Percentiles rank a stretch among this genome's conserved stretches.
These are phyloP conservation scores for Agonopterix arenella DNA, from an alignment of 2,888 invertebrate species.

Conservation along the genomic window DNA sequence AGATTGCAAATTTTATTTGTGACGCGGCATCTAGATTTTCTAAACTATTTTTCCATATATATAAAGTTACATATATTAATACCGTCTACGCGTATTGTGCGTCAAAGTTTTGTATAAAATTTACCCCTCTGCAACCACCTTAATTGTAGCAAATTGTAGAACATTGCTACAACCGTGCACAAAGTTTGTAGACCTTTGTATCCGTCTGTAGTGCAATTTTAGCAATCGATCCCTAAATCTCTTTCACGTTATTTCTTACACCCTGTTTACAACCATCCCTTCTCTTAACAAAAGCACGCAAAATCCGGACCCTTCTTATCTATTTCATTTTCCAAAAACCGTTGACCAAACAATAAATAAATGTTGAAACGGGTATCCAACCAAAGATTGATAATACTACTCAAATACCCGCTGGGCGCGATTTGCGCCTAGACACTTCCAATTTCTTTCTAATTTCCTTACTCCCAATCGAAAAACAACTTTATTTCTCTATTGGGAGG, in stretches of 20 bases:
- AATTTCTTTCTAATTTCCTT: constrained; percentile 39
- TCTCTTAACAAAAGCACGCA: background rate
- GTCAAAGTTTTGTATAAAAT: no score
- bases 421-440: constrained; percentile 51
- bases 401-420: constrained; percentile 57
- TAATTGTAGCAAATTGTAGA: no score
- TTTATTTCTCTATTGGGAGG: constrained; percentile 6
- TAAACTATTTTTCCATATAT: no score
- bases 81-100: no score
- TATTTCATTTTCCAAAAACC: constrained; percentile 57
- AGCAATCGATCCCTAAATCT: background rate
- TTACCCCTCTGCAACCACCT: no score
- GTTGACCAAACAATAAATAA: constrained; percentile 65
- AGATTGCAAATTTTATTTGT: no score
- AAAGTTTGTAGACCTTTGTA: no score
- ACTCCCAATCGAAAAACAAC: constrained; percentile 17
- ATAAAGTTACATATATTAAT: no score
- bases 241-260: background rate
- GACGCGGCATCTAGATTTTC: no score
- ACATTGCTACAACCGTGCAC: no score
- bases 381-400: constrained; percentile 64
- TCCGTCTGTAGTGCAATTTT: background rate
- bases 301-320: constrained; percentile 30
- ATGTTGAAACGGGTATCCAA: constrained; percentile 47
- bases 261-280: no score